Evolutionary conservation across 2,888 invertebrate species (phyloP).

Genomic region (Acheta domesticus): DNA sequence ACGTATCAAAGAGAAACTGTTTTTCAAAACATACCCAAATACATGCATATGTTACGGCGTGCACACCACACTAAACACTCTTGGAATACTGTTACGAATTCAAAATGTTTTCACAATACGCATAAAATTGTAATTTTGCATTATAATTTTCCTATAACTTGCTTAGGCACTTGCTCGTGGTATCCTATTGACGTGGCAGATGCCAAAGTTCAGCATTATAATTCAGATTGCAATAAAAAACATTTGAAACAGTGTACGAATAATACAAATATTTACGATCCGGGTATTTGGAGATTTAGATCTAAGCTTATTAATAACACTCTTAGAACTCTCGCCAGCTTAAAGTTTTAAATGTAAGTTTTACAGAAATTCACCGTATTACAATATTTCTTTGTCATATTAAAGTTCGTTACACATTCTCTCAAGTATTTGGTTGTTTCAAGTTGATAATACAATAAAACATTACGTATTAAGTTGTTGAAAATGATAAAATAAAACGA

Average conservation of each 20-base stretch:
- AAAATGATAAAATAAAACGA: too few relatives aligned
- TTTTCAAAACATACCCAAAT: slow-evolving; percentile 75
- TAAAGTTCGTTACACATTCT: too few relatives aligned
- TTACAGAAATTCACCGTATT: too few relatives aligned
- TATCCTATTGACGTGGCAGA: slow-evolving; percentile 76
- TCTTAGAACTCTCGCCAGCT: slow-evolving; percentile 63
- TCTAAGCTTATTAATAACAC: slow-evolving; percentile 68
- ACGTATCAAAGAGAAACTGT: slow-evolving; percentile 75
- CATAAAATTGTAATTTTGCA: slow-evolving; percentile 83
- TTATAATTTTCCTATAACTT: slow-evolving; percentile 89
- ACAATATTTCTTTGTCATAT: too few relatives aligned
- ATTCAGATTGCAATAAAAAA: slow-evolving; percentile 86
- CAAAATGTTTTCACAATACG: slow-evolving; percentile 92
- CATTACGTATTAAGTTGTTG: too few relatives aligned
- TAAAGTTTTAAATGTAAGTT: slow-evolving; percentile 62
- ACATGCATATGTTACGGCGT: slow-evolving; percentile 92
- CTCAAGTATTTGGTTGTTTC: too few relatives aligned
- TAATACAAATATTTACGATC: slow-evolving; percentile 76
- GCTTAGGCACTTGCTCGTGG: slow-evolving; percentile 71
- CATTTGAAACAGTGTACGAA: slow-evolving; percentile 80
- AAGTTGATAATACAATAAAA: too few relatives aligned
- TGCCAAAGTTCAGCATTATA: slow-evolving; percentile 90
- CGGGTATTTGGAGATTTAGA: slow-evolving; percentile 84
- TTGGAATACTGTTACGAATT: slow-evolving; percentile 88
- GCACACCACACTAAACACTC: slow-evolving; percentile 86